Evolutionary conservation across 2,888 invertebrate species (phyloP).

Genomic region (Lasioglossum pauxillum): DNA sequence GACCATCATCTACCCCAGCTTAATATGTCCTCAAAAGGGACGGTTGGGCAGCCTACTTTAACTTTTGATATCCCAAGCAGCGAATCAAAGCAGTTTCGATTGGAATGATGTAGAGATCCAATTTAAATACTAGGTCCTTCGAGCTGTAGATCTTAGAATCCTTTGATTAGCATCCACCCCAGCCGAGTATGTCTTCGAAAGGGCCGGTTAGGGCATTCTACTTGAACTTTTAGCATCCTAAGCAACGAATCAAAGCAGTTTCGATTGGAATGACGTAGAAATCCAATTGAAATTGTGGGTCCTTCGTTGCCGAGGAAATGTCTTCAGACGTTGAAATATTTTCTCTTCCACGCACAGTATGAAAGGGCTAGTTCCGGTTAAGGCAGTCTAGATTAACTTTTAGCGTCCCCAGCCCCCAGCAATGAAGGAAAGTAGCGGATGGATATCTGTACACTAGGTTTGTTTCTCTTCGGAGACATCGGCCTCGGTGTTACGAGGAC

Average conservation of each 20-base stretch:
- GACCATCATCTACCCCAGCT: too few species aligned
- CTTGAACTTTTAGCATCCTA: too few species aligned
- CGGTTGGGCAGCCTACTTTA: conserved; percentile 35
- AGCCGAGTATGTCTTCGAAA: too few species aligned
- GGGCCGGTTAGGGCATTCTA: conserved; percentile 41
- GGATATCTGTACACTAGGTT: conserved; percentile 61
- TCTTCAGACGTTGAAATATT: not conserved
- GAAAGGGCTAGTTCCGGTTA: conserved; percentile 16
- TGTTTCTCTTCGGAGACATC: conserved; percentile 10
- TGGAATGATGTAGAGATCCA: too few species aligned
- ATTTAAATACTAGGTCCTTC: not conserved
- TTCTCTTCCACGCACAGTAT: not conserved
- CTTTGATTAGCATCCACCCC: too few species aligned
- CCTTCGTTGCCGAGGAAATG: not conserved
- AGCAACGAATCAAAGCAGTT: not conserved
- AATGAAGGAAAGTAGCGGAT: conserved; percentile 73
- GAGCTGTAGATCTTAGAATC: too few species aligned
- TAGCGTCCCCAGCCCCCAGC: conserved; percentile 69
- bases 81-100: not conserved
- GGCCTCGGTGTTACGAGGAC: conserved; percentile 44
- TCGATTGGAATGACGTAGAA: not conserved
- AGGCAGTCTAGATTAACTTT: conserved; percentile 63
- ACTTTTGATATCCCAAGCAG: too few species aligned
- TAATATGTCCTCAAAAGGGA: too few species aligned
- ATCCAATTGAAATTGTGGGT: not conserved